phyloP scores from a whole-genome alignment of 2,797 vertebrate genomes.

The Diplodus puntazzo region DNA sequence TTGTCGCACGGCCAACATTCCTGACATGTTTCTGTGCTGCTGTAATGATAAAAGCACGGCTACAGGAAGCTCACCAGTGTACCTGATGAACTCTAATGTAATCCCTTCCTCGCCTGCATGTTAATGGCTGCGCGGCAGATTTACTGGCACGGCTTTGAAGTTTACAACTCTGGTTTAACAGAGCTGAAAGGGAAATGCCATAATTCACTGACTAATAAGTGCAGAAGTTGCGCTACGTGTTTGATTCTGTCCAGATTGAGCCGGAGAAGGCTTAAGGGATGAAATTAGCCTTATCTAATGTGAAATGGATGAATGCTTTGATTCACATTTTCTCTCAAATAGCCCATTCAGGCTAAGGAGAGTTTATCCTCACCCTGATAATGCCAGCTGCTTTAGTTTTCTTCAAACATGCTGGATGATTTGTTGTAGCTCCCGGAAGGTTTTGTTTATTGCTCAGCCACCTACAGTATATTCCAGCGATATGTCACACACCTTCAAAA shows the following conservation, averaged over 20 bases:
- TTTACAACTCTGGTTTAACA: conserved; percentile 58
- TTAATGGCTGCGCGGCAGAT: conserved; percentile 57
- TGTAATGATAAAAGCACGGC: conserved; percentile 71
- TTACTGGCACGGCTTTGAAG: conserved; percentile 60
- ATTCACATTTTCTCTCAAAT: conserved; percentile 45
- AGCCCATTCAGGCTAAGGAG: conserved; percentile 21
- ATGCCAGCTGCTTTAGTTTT: conserved; percentile 52
- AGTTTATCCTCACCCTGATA: conserved; percentile 33
- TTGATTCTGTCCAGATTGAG: conserved; percentile 48
- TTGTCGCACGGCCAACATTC: conserved; percentile 81
- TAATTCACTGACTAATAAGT: conserved; percentile 51
- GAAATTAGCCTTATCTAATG: conserved; percentile 48
- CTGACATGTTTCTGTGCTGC: conserved; percentile 74
- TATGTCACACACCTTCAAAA: conserved; percentile 32
- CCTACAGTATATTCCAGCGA: conserved; percentile 30
- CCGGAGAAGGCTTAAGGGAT: conserved; percentile 6
- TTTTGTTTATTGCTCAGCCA: conserved; percentile 46
- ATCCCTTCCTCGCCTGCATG: conserved; percentile 43
- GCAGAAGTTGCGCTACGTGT: conserved; percentile 27
- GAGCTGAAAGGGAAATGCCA: conserved; percentile 44
- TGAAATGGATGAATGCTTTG: conserved; percentile 52
- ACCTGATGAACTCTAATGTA: conserved; percentile 72
- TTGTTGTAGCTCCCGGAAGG: conserved; percentile 39
- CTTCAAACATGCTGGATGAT: conserved; percentile 25
- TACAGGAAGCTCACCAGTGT: conserved; percentile 69